phyloP scores from a whole-genome alignment of 2,113 vertebrate genomes.

The Lathamus discolor region DNA sequence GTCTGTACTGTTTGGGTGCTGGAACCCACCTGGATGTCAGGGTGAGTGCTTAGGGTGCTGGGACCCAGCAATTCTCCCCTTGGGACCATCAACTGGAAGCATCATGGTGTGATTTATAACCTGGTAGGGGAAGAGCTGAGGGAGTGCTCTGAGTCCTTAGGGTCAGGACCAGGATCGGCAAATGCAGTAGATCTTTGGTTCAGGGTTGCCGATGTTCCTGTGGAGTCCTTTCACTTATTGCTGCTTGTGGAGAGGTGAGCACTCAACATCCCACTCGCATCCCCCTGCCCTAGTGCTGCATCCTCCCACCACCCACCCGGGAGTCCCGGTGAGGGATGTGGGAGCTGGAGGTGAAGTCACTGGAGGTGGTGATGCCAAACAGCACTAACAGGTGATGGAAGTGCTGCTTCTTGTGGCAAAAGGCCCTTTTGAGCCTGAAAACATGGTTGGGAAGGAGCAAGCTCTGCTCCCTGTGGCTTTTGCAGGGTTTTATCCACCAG shows the following conservation, averaged over 20 bases:
- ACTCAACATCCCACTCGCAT: fast-evolving
- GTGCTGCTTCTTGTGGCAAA: not conserved
- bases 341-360: fast-evolving
- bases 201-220: not conserved
- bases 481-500: not conserved
- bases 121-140: not conserved
- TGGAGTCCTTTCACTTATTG: fast-evolving
- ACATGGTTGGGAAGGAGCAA: not conserved
- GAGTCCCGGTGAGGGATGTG: not conserved
- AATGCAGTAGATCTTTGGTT: not conserved
- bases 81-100: fast-evolving
- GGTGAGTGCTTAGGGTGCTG: not conserved
- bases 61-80: not conserved
- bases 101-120: fast-evolving
- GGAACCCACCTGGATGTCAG: not conserved
- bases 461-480: not conserved
- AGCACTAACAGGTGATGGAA: not conserved
- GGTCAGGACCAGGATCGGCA: not conserved
- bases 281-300: not conserved
- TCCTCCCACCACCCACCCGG: not conserved
- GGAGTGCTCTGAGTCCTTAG: fast-evolving
- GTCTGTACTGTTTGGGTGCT: not conserved
- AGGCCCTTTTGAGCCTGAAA: not conserved
- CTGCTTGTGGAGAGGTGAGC: fast-evolving
- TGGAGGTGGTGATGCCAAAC: not conserved